Base-by-base conservation (phyloP, 2,888 invertebrate genomes). In the Morinoia aosen region DNA sequence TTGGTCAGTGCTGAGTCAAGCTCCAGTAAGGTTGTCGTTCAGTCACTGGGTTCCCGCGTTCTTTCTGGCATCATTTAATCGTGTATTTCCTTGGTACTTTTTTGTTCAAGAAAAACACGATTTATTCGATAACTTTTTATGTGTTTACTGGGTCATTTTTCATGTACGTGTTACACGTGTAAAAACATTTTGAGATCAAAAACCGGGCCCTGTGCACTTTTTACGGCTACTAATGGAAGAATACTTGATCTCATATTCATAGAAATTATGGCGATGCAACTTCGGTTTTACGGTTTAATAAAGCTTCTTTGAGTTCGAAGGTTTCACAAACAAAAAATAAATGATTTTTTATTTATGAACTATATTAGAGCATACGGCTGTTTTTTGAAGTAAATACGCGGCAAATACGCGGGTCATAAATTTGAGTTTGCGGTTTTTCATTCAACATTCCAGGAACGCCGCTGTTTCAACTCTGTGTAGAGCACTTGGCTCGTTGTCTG, bases 361-460 rank as follows among this genome's bases (percentile, higher is more conserved):
- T 3, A 1, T 10, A 76, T 3, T 25, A 19, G 25, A 0, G 7
- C 19, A 76, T 19, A 61, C 76, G 0, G 76, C 33, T 14, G 33
- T 76, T 16, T 76, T 33, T 10, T 76, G 76, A 10, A 76, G 19
- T 33, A 76, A 76, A 76, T 3, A 76, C 76, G 76, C 16, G 76
- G 19, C 7, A 76, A 76, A 76, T 33, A 76, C 76, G 25, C 8
- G 76, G 76, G 25, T 76, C 76, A 33, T 19, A 76, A 33, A 33
- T 33, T 7, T 33, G 25, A 76, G 25, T 93, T 93, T 19, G 33
- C 14, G 33, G 3, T 57, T 33, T 93, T 57, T 93, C 33, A 48
- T 19, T 12, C 5, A 48, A 93, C 93, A 93, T 93, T 93, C 93
- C 93, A 93, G 58, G 57, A 93, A 48, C 11, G 93, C 76, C 12